Base-by-base conservation (phyloP, 2,797 vertebrate species). In the Vireo griseus region DNA sequence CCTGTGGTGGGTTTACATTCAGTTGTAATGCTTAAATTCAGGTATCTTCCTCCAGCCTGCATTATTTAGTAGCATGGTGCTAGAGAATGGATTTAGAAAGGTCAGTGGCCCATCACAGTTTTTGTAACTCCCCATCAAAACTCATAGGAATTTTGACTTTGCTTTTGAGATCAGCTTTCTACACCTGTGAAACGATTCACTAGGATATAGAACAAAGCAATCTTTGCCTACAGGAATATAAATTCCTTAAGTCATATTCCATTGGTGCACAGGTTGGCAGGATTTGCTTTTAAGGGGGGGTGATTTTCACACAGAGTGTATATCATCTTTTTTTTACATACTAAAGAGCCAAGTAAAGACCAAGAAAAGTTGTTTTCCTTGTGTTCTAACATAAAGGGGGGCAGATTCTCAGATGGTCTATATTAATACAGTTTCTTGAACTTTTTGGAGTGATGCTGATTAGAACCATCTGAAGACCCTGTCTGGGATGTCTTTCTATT, bases 401-500 rank as follows among this genome's bases (percentile, higher is more conserved):
- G 4, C 75, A 95, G 50, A 80, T 62, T 58, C 31, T 93, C 91
- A 95, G 84, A 67, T 95, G 93, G 57, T 87, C 72, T 95, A 19
- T 67, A 58, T 96, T 92, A 96, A 71, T 57, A 59, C 19, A 79
- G 29, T 94, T 95, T 88, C 83, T 95, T 89, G 72, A 93, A 85
- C 86, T 95, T 54, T 86, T 74, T 29, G 47, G 90, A 84, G 52
- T 55, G 75, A 58, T 74, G 35, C 15, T 91, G 33, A 92, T 94
- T 95, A 75, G 66, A 95, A 95, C 74, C 93, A 94, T 89, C 81
- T 93, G 94, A 97, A 93, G 78, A 89, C 51, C 39, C 25, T 73
- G 67, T 84, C 83, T 94, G 48, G 52, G 24, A 69, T 69, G 62
- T 47, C 31, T 83, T 74, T 22, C 48, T 84, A 69, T 90, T 93